Conservation (phyloP, 2,113 vertebrate species). For the Pachycephala philippinensis region DNA sequence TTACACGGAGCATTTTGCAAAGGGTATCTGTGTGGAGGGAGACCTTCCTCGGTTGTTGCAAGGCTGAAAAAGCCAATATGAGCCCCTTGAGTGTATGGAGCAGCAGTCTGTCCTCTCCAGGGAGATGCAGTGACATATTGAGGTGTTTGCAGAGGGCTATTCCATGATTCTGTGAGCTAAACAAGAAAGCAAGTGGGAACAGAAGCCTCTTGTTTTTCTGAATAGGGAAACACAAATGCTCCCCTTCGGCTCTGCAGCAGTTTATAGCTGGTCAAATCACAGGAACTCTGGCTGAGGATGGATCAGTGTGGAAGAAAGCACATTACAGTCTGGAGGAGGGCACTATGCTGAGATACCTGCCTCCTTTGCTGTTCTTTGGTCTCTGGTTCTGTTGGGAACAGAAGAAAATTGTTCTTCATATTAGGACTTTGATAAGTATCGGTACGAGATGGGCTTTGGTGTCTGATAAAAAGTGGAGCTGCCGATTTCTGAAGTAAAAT, state of each 20-base stretch:
- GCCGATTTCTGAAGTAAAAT: neutral
- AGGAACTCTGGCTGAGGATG: neutral
- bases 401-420: neutral
- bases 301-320: neutral
- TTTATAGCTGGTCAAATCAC: neutral
- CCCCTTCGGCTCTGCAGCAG: neutral
- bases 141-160: neutral
- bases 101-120: neutral
- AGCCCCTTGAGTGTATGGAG: neutral
- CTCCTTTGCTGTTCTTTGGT: neutral
- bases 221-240: neutral
- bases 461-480: neutral
- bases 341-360: neutral
- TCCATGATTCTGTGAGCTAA: neutral
- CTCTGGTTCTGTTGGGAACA: neutral
- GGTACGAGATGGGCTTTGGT: accelerated
- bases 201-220: neutral
- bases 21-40: neutral
- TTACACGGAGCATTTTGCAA: neutral
- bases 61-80: neutral
- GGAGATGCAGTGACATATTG: neutral
- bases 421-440: neutral
- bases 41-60: neutral
- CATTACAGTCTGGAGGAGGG: neutral
- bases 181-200: neutral